Evolutionary conservation across 2,113 vertebrate species (phyloP), one percentile per base, ranked within the genome.

Genomic region (Ahaetulla prasina): DNA sequence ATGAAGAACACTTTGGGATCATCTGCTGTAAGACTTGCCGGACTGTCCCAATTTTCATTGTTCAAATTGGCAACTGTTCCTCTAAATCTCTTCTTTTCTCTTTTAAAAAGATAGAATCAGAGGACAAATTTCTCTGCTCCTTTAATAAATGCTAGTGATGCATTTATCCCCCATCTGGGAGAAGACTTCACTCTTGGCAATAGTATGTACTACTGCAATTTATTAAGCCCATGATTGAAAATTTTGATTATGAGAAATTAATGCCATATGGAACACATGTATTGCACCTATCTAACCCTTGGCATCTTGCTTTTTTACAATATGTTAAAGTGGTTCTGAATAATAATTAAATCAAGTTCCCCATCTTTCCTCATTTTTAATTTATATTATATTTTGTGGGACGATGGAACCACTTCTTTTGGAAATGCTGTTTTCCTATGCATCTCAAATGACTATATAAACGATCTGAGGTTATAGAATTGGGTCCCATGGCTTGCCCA

Each of bases 231-330:
- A 49, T 12, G 14, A 91, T 89, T 90, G 54, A 74, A 55, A 2
- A 52, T 47, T 92, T 90, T 93, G 52, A 63, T 91, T 10, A 4
- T 43, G 47, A 88, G 53, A 93, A 93, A 53, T 85, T 25, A 54
- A 68, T 47, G 80, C 43, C n/a, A 53, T 4, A 45, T 10, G 43
- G 54, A 88, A 8, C 23, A 11, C 87, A 88, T 52, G 89, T 45
- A 9, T 39, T 22, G 12, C n/a, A 92, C 11, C 16, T 68, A 0
- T 2, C 60, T 25, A 85, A 22, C 43, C 11, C 10, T 60, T 47
- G 45, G 47, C 47, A 94, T 93, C 90, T 30, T 8, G 25, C 86
- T 91, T 25, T 22, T 0, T 22, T 60, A 87, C 85, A 1, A 14
- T 74, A 89, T 49, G 20, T 20, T 30, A 16, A 54, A 53, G 35